A percentile compares a stretch with the other conserved stretches of the same genome.
Evolutionary conservation across 2,888 invertebrate species (phyloP).

Genomic region (Orchesella flavescens): DNA sequence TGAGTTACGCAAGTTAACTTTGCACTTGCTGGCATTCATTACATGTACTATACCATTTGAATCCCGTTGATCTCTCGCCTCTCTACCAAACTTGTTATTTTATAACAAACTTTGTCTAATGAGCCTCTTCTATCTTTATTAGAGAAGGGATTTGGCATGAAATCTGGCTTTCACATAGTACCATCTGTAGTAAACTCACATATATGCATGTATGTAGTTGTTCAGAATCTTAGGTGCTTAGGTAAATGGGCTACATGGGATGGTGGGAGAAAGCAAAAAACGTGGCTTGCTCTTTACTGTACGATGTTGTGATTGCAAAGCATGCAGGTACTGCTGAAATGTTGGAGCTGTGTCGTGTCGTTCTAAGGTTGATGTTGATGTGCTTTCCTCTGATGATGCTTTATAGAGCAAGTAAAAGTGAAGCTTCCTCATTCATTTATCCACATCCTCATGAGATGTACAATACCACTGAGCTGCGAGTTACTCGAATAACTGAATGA

Average conservation of each 20-base stretch:
- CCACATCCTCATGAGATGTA: background rate
- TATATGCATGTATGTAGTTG: conserved; percentile 10
- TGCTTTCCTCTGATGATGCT: background rate
- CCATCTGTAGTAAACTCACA: background rate
- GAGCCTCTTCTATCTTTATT: conserved; percentile 67
- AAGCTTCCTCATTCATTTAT: conserved; percentile 18
- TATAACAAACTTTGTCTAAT: conserved; percentile 62
- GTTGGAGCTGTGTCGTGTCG: conserved; percentile 15
- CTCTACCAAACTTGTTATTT: conserved; percentile 42
- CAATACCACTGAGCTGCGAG: background rate
- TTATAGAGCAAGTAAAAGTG: conserved; percentile 6
- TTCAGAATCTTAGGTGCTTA: conserved; percentile 47
- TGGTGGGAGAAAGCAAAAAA: conserved; percentile 22
- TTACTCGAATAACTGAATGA: background rate
- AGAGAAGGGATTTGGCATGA: conserved; percentile 57
- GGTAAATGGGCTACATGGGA: conserved; percentile 50
- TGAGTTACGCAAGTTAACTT: conserved; percentile 8
- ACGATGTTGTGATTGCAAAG: background rate
- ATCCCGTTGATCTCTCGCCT: conserved; percentile 48
- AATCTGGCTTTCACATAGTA: conserved; percentile 39
- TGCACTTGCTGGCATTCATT: conserved; percentile 28
- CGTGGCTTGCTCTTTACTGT: background rate
- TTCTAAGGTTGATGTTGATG: background rate
- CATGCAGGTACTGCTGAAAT: background rate
- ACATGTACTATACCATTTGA: conserved; percentile 36